Evolutionary conservation across 2,888 invertebrate species (phyloP).

Genomic region (Protophormia terraenovae): DNA sequence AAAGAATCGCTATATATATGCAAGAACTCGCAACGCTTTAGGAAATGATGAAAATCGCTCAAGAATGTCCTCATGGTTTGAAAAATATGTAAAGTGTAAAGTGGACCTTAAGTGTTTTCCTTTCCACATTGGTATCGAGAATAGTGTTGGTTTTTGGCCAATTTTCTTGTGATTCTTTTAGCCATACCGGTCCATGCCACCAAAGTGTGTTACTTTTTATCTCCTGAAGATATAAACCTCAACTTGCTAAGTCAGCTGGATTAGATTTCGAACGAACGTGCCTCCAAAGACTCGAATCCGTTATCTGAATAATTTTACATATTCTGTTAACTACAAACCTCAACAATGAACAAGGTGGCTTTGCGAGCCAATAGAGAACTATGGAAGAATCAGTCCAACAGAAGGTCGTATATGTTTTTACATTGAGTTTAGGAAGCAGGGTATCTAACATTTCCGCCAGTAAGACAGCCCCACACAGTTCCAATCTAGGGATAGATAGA

Average conservation of each 20-base stretch:
- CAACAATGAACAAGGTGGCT: too few species aligned
- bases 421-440: slow-evolving; percentile 39
- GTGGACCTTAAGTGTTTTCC: not conserved
- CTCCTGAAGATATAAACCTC: not conserved
- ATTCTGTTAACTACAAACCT: too few species aligned
- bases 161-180: not conserved
- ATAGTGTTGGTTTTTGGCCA: not conserved
- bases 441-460: slow-evolving; percentile 30
- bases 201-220: not conserved
- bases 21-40: slow-evolving; percentile 31
- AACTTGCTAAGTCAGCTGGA: slow-evolving; percentile 52
- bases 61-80: not conserved
- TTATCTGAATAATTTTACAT: too few species aligned
- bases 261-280: slow-evolving; percentile 55
- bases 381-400: too few species aligned
- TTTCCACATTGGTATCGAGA: slow-evolving; percentile 19
- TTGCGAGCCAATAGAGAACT: too few species aligned
- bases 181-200: not conserved
- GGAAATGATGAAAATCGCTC: slow-evolving; percentile 41
- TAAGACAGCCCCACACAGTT: not conserved
- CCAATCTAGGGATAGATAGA: not conserved
- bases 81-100: not conserved
- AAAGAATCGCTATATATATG: slow-evolving; percentile 45
- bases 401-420: not conserved
- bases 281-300: slow-evolving; percentile 35